Evolutionary conservation across 2,888 invertebrate species (phyloP).

Genomic region (Drosophila bunnanda): DNA sequence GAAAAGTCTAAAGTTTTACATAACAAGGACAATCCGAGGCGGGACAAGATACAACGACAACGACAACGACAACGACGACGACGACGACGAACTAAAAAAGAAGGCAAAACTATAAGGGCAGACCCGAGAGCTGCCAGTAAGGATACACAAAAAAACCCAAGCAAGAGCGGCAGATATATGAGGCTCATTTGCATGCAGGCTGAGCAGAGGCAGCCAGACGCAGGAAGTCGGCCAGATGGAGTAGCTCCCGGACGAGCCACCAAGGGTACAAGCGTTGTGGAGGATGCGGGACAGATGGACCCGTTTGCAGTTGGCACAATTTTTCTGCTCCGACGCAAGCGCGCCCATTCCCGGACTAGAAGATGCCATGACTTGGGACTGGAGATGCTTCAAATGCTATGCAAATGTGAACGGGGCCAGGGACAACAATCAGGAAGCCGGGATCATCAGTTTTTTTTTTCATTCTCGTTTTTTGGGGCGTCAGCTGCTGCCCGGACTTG

Average conservation of each 20-base stretch:
- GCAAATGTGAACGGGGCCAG: constrained; percentile 42
- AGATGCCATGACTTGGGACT: constrained; percentile 17
- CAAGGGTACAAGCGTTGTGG: too few species aligned
- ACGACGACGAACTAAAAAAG: constrained; percentile 11
- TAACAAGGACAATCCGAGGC: constrained; percentile 52
- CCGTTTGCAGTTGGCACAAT: constrained; percentile 68
- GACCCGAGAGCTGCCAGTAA: constrained; percentile 12
- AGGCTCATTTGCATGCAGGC: constrained; percentile 68
- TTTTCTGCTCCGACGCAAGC: constrained; percentile 61
- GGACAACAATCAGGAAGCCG: constrained; percentile 24
- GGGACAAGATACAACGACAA: constrained; percentile 38
- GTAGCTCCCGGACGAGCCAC: neutral
- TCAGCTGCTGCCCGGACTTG: constrained; percentile 56
- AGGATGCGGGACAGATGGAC: constrained; percentile 43
- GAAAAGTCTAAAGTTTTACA: constrained; percentile 56
- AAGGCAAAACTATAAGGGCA: constrained; percentile 24
- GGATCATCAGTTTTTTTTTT: constrained; percentile 21
- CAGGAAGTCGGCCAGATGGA: constrained; percentile 32
- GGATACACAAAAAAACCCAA: constrained; percentile 11
- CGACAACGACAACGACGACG: too few species aligned
- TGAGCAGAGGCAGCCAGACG: constrained; percentile 34
- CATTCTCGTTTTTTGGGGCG: constrained; percentile 33
- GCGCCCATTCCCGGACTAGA: constrained; percentile 42
- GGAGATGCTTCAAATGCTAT: constrained; percentile 47
- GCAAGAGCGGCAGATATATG: constrained; percentile 59